Conservation (phyloP, 2,797 vertebrate species). For the Lepidocolaptes lacrymiger region DNA sequence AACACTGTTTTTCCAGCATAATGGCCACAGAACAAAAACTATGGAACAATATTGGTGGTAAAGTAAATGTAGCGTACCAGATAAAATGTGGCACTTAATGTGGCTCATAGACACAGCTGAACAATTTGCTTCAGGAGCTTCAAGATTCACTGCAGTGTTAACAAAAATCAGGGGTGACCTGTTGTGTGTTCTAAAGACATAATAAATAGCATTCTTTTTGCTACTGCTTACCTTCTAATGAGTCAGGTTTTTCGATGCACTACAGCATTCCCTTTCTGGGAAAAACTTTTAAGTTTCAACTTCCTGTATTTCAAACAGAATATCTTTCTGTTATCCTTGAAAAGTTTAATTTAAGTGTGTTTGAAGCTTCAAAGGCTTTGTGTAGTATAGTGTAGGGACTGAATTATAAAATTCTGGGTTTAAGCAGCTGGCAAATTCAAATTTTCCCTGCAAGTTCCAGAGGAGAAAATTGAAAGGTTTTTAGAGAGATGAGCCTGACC, state of each 20-base stretch:
- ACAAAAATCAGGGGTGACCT: conserved; percentile 62
- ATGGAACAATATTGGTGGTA: neutral
- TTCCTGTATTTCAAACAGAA: conserved; percentile 45
- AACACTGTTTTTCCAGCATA: neutral
- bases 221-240: conserved; percentile 59
- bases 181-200: conserved; percentile 58
- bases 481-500: neutral
- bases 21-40: neutral
- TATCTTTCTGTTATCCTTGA: neutral
- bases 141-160: conserved; percentile 67
- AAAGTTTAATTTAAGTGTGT: conserved; percentile 7
- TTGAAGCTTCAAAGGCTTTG: neutral
- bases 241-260: conserved; percentile 59
- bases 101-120: conserved; percentile 73
- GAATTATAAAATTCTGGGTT: neutral
- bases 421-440: neutral
- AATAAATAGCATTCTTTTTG: conserved; percentile 68
- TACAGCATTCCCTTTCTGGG: neutral
- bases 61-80: neutral
- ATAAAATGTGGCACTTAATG: neutral
- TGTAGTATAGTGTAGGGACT: neutral
- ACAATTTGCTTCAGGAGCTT: conserved; percentile 66
- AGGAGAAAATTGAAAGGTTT: neutral
- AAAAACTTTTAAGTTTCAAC: conserved; percentile 47
- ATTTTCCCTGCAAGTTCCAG: neutral